Conservation (phyloP, 2,113 vertebrate species). For the Anser cygnoides region DNA sequence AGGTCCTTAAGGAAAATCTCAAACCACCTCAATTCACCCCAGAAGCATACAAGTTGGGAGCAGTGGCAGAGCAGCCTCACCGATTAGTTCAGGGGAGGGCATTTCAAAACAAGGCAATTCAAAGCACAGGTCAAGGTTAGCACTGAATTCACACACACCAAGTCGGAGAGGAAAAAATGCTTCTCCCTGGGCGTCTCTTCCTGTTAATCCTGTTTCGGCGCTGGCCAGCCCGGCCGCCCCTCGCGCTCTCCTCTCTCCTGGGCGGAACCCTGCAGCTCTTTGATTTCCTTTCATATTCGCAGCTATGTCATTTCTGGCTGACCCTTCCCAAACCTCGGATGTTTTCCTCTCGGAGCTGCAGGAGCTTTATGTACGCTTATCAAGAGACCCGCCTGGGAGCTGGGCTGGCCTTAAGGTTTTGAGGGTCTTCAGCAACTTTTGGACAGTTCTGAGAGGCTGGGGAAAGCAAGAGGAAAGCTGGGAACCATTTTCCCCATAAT, state of each 20-base stretch:
- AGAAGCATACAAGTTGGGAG: not conserved
- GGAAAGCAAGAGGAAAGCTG: not conserved
- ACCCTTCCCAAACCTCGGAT: conserved; percentile 14
- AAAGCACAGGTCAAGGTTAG: not conserved
- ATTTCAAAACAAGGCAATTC: not conserved
- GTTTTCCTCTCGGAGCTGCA: conserved; percentile 23
- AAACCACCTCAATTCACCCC: not conserved
- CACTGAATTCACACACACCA: not conserved
- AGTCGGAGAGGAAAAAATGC: not conserved
- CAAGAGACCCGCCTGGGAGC: not conserved
- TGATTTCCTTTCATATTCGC: not conserved
- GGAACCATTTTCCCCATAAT: not conserved
- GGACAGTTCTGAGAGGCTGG: not conserved
- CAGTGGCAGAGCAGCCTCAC: not conserved
- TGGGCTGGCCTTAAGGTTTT: not conserved
- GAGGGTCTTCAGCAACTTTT: not conserved
- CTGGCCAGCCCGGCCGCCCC: not conserved
- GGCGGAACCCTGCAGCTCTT: conserved; percentile 33
- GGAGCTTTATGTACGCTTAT: not conserved
- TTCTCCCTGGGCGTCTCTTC: not conserved
- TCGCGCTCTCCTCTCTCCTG: not conserved
- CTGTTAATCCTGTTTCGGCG: not conserved
- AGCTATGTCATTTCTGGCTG: conserved; percentile 49
- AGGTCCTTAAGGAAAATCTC: not conserved
- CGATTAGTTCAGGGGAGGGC: not conserved